Conservation (phyloP, 2,888 invertebrate genomes). For the Tetrapedia diversipes region DNA sequence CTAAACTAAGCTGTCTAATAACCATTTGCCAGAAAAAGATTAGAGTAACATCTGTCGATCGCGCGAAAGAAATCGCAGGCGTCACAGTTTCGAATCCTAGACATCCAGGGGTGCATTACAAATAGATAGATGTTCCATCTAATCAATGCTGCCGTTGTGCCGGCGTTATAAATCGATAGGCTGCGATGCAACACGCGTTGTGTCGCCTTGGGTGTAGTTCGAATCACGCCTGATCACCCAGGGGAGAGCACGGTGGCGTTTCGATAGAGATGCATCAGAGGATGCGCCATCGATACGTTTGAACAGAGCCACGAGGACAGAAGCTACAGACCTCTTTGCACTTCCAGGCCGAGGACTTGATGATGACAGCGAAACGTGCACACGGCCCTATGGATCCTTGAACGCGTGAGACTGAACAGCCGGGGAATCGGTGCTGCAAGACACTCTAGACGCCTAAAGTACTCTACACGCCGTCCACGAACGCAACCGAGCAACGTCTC, state of each 20-base stretch:
- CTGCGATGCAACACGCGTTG: not conserved
- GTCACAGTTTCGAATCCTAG: too few species aligned
- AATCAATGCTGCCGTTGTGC: conserved; percentile 5
- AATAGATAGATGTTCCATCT: conserved; percentile 11
- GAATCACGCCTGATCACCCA: not conserved
- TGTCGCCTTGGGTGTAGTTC: not conserved
- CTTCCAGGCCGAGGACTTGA: conserved; percentile 68
- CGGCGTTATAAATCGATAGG: conserved; percentile 14
- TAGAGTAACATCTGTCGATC: too few species aligned
- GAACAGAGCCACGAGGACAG: conserved; percentile 43
- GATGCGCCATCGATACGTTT: conserved; percentile 32
- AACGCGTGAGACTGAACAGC: conserved; percentile 70
- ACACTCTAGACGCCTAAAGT: conserved; percentile 56
- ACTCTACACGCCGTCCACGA: conserved; percentile 45
- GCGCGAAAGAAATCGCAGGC: too few species aligned
- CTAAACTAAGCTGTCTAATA: too few species aligned
- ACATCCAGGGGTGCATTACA: too few species aligned
- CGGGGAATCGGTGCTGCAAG: conserved; percentile 60
- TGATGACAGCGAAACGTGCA: conserved; percentile 67
- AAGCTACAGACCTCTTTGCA: conserved; percentile 39
- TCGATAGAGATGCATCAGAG: conserved; percentile 18
- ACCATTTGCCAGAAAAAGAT: too few species aligned
- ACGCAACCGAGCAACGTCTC: conserved; percentile 41
- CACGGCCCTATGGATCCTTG: conserved; percentile 60
- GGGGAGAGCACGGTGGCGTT: conserved; percentile 3